Percentiles rank a stretch among this genome's conserved stretches.
phyloP scores from a whole-genome alignment of 2,888 invertebrate genomes.

The Hermaeophaga mercurialis region DNA sequence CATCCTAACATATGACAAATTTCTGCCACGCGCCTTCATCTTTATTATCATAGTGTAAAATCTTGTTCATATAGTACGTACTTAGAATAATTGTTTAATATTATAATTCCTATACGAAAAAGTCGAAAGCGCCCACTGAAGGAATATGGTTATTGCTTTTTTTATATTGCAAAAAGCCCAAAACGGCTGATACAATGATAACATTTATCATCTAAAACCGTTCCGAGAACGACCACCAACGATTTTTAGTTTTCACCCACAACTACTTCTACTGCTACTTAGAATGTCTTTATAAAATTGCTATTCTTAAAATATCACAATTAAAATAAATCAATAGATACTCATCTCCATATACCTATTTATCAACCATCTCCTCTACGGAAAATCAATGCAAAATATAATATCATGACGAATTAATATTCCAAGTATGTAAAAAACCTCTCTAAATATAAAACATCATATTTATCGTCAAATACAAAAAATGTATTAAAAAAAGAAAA shows the following conservation, averaged over 20 bases:
- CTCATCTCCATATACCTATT: too few species aligned
- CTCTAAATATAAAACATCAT: too few species aligned
- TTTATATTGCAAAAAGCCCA: conserved; percentile 62
- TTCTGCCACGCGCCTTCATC: conserved; percentile 53
- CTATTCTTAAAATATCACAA: too few species aligned
- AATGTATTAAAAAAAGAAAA: too few species aligned
- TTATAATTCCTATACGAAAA: conserved; percentile 58
- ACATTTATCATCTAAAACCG: conserved; percentile 59
- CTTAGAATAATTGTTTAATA: conserved; percentile 58
- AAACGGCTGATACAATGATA: conserved; percentile 61
- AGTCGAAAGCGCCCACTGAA: conserved; percentile 62
- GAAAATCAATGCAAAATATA: too few species aligned
- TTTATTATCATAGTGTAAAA: conserved; percentile 60
- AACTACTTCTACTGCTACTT: too few species aligned
- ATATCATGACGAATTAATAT: too few species aligned
- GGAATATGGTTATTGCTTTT: conserved; percentile 63
- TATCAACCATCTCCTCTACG: too few species aligned
- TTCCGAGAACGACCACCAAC: conserved; percentile 8
- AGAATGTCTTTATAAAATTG: too few species aligned
- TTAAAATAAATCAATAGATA: too few species aligned
- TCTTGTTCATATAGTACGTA: conserved; percentile 60
- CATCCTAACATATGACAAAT: conserved; percentile 50
- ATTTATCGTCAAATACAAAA: too few species aligned
- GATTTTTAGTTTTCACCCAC: neutral
- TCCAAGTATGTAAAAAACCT: too few species aligned